Conservation (phyloP, 2,888 invertebrate species). For the Acronicta aceris region DNA sequence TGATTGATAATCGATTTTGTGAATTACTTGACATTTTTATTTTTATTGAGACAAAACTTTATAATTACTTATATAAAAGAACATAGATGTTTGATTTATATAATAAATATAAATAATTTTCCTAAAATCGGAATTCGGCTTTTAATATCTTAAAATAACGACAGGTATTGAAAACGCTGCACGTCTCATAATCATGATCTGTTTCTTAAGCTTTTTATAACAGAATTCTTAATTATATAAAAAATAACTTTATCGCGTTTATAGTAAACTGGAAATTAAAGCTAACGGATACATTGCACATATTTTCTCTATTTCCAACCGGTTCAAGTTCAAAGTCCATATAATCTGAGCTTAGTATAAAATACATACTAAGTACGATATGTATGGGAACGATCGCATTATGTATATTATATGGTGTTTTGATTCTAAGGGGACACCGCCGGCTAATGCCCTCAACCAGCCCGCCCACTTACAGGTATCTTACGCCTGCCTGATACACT, state of each 20-base stretch:
- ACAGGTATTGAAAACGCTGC: too few relatives aligned
- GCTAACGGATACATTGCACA: neutral
- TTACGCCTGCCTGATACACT: slow-evolving; percentile 58
- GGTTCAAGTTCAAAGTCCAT: slow-evolving; percentile 29
- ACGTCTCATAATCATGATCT: too few relatives aligned
- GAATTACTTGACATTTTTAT: too few relatives aligned
- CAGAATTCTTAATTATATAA: neutral
- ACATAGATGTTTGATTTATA: too few relatives aligned
- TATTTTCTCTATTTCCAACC: neutral
- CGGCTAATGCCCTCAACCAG: slow-evolving; percentile 66
- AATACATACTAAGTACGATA: slow-evolving; percentile 2
- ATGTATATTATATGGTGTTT: slow-evolving; percentile 51
- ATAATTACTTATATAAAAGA: too few relatives aligned
- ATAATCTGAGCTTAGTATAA: slow-evolving; percentile 3
- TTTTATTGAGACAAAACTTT: too few relatives aligned
- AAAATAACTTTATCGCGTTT: neutral
- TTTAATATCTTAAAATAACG: too few relatives aligned
- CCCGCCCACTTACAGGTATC: slow-evolving; percentile 58
- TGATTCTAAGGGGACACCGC: slow-evolving; percentile 47
- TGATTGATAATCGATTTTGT: too few relatives aligned
- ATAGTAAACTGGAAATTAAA: neutral
- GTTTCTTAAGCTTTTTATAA: too few relatives aligned
- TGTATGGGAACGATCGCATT: slow-evolving; percentile 26
- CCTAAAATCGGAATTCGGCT: too few relatives aligned
- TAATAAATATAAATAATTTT: too few relatives aligned